phyloP scores from a whole-genome alignment of 2,113 vertebrate genomes.

The Ursus arctos region DNA sequence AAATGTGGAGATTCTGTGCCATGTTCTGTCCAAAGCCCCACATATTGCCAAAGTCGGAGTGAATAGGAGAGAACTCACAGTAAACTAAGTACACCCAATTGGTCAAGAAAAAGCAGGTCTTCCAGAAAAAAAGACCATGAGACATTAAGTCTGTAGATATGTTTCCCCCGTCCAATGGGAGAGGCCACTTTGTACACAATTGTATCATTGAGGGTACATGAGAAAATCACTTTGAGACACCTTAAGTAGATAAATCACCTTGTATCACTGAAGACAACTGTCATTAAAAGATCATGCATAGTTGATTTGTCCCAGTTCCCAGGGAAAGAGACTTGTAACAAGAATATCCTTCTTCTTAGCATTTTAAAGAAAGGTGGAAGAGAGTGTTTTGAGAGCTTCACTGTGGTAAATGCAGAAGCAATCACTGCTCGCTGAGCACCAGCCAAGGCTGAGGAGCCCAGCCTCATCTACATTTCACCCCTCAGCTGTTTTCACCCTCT shows the following conservation, averaged over 20 bases:
- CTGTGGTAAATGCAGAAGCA: not conserved
- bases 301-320: not conserved
- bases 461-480: not conserved
- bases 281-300: not conserved
- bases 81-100: not conserved
- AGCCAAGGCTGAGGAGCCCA: not conserved
- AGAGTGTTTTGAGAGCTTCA: not conserved
- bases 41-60: not conserved
- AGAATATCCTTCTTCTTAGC: not conserved
- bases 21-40: not conserved
- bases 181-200: not conserved
- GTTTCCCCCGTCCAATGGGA: not conserved
- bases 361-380: not conserved
- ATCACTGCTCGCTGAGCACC: not conserved
- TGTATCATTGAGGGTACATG: not conserved
- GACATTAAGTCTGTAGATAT: not conserved
- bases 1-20: not conserved
- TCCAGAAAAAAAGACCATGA: not conserved
- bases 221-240: not conserved
- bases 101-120: not conserved
- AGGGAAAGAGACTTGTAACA: not conserved
- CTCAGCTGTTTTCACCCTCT: not conserved
- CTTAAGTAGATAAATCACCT: not conserved
- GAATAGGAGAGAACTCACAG: slow-evolving; percentile 6
- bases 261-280: not conserved